phyloP scores from a whole-genome alignment of 2,888 invertebrate genomes.

The Lypha dubia region DNA sequence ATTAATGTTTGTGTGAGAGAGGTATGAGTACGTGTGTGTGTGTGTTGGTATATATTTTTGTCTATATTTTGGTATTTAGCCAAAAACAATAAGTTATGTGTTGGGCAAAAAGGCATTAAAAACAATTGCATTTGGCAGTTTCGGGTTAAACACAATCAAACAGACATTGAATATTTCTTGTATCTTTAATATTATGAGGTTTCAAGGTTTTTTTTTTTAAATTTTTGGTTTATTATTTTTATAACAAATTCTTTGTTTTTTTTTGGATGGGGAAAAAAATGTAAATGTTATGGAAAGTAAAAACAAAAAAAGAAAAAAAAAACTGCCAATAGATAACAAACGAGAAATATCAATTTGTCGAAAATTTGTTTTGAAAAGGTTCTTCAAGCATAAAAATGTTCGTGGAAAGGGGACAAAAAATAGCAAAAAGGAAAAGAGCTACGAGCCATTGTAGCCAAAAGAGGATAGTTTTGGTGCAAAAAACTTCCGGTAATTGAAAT shows the following conservation, averaged over 20 bases:
- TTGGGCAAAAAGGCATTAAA: conserved; percentile 72
- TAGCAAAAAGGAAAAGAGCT: not conserved
- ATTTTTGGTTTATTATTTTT: conserved; percentile 20
- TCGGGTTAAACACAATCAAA: conserved; percentile 63
- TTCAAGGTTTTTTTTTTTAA: conserved; percentile 29
- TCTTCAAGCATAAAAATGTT: conserved; percentile 67
- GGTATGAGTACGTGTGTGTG: conserved; percentile 8
- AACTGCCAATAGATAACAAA: conserved; percentile 46
- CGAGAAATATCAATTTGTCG: conserved; percentile 72
- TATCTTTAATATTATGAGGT: conserved; percentile 60
- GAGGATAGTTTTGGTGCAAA: conserved; percentile 54
- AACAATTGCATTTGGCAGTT: conserved; percentile 74
- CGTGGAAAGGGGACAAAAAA: not conserved
- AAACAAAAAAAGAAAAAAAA: no score
- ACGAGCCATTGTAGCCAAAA: conserved; percentile 29
- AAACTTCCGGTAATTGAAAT: conserved; percentile 71
- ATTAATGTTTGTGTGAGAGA: conserved; percentile 22
- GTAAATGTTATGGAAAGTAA: not conserved
- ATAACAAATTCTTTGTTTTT: conserved; percentile 23
- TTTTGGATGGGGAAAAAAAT: not conserved
- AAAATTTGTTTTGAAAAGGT: conserved; percentile 71
- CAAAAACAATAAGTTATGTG: conserved; percentile 73
- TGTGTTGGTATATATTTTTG: conserved; percentile 44
- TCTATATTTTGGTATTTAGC: conserved; percentile 74
- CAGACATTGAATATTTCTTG: conserved; percentile 47